phyloP scores from a whole-genome alignment of 2,113 vertebrate species.

The Pelecanoides urinatrix region DNA sequence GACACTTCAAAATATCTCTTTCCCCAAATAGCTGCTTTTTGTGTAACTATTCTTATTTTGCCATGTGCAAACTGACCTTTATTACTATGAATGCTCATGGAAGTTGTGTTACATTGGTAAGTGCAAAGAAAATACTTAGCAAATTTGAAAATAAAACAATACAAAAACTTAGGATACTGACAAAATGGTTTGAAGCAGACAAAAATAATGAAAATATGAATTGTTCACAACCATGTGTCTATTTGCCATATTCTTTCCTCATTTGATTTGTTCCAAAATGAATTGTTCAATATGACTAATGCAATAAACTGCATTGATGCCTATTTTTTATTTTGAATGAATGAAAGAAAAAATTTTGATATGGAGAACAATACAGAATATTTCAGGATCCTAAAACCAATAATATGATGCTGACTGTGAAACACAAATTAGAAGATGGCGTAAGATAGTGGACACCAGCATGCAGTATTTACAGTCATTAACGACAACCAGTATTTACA shows the following conservation, averaged over 20 bases:
- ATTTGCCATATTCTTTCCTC: not conserved
- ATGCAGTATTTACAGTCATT: not conserved
- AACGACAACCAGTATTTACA: not conserved
- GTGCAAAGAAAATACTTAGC: not conserved
- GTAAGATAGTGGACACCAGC: not conserved
- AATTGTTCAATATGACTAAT: not conserved
- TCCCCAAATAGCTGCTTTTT: not conserved
- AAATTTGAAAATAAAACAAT: not conserved
- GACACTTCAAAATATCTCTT: not conserved
- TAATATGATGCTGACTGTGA: not conserved
- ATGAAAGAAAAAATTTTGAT: not conserved
- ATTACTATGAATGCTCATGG: not conserved
- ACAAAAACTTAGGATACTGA: not conserved
- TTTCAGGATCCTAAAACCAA: not conserved
- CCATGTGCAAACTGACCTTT: not conserved
- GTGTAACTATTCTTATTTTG: not conserved
- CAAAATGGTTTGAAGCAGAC: not conserved
- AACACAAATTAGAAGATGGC: not conserved
- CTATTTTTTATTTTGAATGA: not conserved
- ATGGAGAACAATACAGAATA: not conserved
- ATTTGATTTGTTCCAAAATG: not conserved
- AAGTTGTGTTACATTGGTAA: not conserved
- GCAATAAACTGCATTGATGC: not conserved
- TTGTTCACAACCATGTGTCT: not conserved
- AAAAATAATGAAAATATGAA: not conserved